Base-by-base conservation (phyloP, 2,888 invertebrate genomes). In the Penaeus monodon region DNA sequence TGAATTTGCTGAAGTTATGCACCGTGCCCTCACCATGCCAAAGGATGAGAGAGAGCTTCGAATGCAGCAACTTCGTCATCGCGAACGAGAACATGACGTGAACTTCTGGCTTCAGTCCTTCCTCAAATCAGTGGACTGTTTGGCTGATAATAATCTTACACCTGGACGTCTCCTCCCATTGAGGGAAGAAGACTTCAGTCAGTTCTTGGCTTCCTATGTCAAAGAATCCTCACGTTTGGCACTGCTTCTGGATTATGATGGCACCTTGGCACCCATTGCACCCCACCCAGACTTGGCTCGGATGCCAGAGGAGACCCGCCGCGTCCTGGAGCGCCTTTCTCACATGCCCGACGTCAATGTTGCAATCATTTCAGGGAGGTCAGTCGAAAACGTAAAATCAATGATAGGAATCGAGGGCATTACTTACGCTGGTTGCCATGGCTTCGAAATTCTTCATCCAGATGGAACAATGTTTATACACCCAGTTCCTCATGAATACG, bases 121-220 rank as follows among this genome's bases (percentile, higher is more conserved):
- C 90, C 90, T 93, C 44, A 89, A 90, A 24, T 91, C 86, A 24
- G 90, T 89, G 0, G 83, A 86, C 73, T 88, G 89, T 65, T 76
- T 88, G n/a, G 68, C 57, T 44, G 88, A 88, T 77, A 76, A 66
- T 29, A 80, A 85, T 44, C n/a, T 49, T n/a, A 63, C 80, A 22
- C 68, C 76, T 22, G 83, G 85, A 10, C 79, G 87, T 27, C 96
- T 97, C 96, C 96, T 96, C 90, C 97, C 97, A 0, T 88, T 93
- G 64, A 91, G 91, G 24, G 90, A 92, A 20, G 92, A 92, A 70
- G 92, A 93, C 88, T 93, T 93, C 90, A 92, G 92, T 89, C 91
- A 92, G 78, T 91, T 91, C 88, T 89, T 92, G 74, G 90, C 91
- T 17, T 91, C 91, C 85, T 92, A 92, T 87, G 91, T 93, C 65